Conservation (phyloP, 2,797 vertebrate species). For the Halcyon leucocephala region DNA sequence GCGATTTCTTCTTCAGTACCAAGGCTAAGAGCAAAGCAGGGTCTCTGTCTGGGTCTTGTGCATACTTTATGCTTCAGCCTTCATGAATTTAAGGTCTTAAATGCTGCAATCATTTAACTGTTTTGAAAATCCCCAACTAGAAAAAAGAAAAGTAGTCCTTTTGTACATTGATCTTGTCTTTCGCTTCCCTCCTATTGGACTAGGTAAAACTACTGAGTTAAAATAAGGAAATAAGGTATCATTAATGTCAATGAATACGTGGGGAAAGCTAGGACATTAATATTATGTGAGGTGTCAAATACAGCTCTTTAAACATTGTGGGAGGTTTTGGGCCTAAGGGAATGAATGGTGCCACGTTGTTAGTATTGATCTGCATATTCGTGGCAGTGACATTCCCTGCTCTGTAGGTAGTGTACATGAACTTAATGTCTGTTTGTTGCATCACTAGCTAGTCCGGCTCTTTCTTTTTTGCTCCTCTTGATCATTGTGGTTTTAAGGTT, state of each 20-base stretch:
- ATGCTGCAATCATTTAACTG: neutral
- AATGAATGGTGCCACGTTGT: neutral
- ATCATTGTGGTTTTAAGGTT: neutral
- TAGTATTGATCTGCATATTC: neutral
- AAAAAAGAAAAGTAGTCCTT: neutral
- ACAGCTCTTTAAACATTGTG: neutral
- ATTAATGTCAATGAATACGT: neutral
- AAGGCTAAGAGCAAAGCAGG: neutral
- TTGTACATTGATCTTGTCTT: neutral
- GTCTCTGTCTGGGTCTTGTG: neutral
- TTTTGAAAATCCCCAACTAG: neutral
- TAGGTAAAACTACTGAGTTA: neutral
- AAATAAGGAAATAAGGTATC: neutral
- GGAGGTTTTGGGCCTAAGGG: neutral
- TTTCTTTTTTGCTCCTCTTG: neutral
- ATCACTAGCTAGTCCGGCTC: neutral
- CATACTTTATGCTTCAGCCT: neutral
- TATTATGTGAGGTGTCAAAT: neutral
- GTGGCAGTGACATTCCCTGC: neutral
- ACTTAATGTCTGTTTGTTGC: neutral
- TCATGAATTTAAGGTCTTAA: neutral
- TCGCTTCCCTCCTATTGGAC: neutral
- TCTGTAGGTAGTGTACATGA: neutral
- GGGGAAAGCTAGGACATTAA: neutral
- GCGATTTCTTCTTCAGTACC: neutral